Percentiles rank a stretch among this genome's conserved stretches.
These are phyloP conservation scores for Deroplatys truncata DNA, from an alignment of 2,888 invertebrate genomes.

Conservation along the genomic window DNA sequence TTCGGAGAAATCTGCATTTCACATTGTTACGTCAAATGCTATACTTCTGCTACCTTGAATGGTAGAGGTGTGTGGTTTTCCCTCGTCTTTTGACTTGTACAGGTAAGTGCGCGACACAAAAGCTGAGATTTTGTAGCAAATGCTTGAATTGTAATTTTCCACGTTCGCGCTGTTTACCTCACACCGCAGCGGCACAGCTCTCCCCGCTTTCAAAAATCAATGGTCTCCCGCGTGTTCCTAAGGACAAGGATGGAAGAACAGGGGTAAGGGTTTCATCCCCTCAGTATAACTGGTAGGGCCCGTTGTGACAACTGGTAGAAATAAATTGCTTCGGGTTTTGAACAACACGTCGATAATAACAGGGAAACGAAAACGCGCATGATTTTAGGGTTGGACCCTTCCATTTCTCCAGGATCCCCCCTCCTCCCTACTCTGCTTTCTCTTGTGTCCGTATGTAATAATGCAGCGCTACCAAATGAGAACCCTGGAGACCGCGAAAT, in stretches of 20 bases:
- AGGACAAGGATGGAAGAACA: constrained; percentile 13
- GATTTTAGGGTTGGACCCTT: constrained; percentile 15
- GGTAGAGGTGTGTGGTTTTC: too few relatives aligned
- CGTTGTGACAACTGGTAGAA: constrained; percentile 31
- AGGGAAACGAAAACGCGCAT: constrained; percentile 27
- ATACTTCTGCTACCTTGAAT: too few relatives aligned
- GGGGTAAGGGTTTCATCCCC: constrained; percentile 7
- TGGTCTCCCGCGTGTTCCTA: constrained; percentile 33
- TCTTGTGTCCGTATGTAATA: constrained; percentile 11
- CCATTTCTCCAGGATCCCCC: constrained; percentile 28
- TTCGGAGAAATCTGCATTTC: too few relatives aligned
- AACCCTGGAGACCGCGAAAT: too few relatives aligned
- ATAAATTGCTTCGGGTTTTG: constrained; percentile 31
- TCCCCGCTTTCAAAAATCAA: constrained; percentile 39
- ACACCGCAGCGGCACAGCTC: background rate
- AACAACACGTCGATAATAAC: constrained; percentile 31
- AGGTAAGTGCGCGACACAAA: too few relatives aligned
- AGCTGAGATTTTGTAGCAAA: too few relatives aligned
- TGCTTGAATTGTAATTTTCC: too few relatives aligned
- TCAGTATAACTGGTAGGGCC: constrained; percentile 8
- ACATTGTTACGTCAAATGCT: too few relatives aligned
- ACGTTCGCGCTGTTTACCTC: too few relatives aligned
- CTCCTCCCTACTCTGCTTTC: constrained; percentile 24
- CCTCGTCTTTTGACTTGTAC: too few relatives aligned
- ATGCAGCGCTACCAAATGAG: constrained; percentile 1